Evolutionary conservation across 2,113 vertebrate species (phyloP).

Genomic region (Elephantulus edwardii): DNA sequence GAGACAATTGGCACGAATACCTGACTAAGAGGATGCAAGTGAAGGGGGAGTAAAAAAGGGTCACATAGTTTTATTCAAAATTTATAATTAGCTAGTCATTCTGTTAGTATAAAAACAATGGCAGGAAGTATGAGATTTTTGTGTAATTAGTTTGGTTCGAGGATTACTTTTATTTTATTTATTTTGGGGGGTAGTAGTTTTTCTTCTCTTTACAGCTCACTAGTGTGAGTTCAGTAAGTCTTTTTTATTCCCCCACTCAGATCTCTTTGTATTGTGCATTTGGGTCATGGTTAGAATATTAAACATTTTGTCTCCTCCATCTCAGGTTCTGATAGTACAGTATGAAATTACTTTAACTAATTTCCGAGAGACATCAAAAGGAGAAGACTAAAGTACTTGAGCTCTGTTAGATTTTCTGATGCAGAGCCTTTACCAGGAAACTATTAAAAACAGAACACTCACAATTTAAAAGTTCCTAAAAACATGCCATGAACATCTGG

Average conservation of each 20-base stretch:
- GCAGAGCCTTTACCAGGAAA: conserved; percentile 5
- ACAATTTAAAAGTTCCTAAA: conserved; percentile 9
- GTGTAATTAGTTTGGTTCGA: not conserved
- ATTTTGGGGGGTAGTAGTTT: conserved; percentile 44
- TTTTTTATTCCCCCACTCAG: conserved; percentile 33
- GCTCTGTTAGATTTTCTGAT: not conserved
- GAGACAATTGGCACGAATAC: conserved; percentile 55
- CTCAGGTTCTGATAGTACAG: conserved; percentile 50
- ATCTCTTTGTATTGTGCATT: not conserved
- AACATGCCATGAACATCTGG: not conserved
- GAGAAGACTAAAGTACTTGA: conserved; percentile 14
- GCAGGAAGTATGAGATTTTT: conserved; percentile 38
- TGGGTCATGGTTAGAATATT: conserved; percentile 7
- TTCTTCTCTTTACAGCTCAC: conserved; percentile 30
- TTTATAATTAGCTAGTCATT: conserved; percentile 52
- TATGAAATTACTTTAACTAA: conserved; percentile 44
- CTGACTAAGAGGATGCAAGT: conserved; percentile 58
- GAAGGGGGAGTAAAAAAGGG: not conserved
- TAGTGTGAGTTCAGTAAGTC: conserved; percentile 19
- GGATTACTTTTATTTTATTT: conserved; percentile 27
- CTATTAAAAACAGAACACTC: conserved; percentile 7
- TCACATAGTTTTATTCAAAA: conserved; percentile 66
- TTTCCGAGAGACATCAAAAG: conserved; percentile 56
- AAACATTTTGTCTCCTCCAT: conserved; percentile 58
- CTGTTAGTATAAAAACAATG: conserved; percentile 54